phyloP scores from a whole-genome alignment of 2,888 invertebrate genomes.

The Tyria jacobaeae region DNA sequence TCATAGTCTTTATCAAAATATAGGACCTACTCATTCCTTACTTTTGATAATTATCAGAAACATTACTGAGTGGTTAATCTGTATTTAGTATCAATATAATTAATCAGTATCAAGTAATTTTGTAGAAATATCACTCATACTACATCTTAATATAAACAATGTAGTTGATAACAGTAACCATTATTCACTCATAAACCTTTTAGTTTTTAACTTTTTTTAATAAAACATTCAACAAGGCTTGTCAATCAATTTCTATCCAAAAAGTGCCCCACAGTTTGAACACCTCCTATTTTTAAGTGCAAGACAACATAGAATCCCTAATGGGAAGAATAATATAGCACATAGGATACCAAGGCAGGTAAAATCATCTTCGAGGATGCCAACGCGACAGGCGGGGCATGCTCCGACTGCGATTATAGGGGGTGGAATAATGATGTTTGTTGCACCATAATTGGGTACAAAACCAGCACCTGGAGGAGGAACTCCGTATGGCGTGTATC shows the following conservation, averaged over 20 bases:
- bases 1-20: conserved; percentile 4
- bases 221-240: conserved; percentile 46
- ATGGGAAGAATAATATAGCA: conserved; percentile 94
- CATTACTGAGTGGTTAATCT: background rate
- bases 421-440: conserved; percentile 88
- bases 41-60: background rate
- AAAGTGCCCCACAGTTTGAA: conserved; percentile 94
- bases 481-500: conserved; percentile 82
- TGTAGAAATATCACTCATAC: background rate
- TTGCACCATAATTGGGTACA: conserved; percentile 87
- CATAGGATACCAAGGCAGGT: conserved; percentile 94
- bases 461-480: conserved; percentile 78
- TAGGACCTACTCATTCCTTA: background rate
- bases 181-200: conserved; percentile 47
- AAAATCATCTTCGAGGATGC: conserved; percentile 94
- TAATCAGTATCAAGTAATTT: background rate
- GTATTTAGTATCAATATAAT: background rate
- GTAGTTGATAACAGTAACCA: conserved; percentile 36
- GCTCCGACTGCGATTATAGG: conserved; percentile 94
- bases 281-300: conserved; percentile 94
- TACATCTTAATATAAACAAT: conserved; percentile 34
- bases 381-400: conserved; percentile 96
- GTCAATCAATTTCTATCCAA: conserved; percentile 80
- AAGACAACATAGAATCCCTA: conserved; percentile 95
- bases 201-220: conserved; percentile 49